A percentile compares a stretch with the other conserved stretches of the same genome.
phyloP scores from a whole-genome alignment of 2,113 vertebrate genomes.

The Symphodus melops region DNA sequence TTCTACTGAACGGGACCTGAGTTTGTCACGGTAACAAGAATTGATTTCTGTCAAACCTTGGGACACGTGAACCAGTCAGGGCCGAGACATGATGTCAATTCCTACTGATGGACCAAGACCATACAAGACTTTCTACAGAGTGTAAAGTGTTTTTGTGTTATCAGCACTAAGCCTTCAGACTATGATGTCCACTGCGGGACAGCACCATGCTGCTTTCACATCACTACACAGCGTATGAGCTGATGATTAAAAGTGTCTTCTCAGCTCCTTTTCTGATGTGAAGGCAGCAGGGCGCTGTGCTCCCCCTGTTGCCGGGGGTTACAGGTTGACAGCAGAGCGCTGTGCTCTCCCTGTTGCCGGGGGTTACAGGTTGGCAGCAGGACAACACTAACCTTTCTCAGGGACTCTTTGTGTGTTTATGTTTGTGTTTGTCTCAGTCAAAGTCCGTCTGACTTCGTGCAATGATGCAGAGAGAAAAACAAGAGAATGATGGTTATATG shows the following conservation, averaged over 20 bases:
- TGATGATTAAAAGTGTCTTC: not conserved
- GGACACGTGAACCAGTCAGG: not conserved
- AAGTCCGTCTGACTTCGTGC: constrained; percentile 17
- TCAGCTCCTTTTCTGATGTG: no score
- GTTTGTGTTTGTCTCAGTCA: not conserved
- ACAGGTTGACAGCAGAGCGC: constrained; percentile 22
- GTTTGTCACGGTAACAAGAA: not conserved
- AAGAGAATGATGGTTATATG: constrained; percentile 36
- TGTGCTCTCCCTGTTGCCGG: constrained; percentile 1
- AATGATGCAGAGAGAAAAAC: constrained; percentile 7
- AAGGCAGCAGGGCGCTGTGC: constrained; percentile 18
- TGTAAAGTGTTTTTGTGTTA: constrained; percentile 3
- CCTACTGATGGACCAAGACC: constrained; percentile 16
- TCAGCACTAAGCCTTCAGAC: constrained; percentile 5
- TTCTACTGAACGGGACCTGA: not conserved
- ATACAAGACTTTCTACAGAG: not conserved
- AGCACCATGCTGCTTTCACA: constrained; percentile 12
- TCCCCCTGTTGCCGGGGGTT: not conserved
- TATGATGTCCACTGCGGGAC: constrained; percentile 7
- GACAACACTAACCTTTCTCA: constrained; percentile 47
- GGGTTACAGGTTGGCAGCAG: constrained; percentile 27
- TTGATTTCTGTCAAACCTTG: not conserved
- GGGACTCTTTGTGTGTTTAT: constrained; percentile 15
- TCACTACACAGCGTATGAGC: constrained; percentile 7
- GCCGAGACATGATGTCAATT: constrained; percentile 34